These are phyloP conservation scores for Heterotilapia buettikoferi DNA, from an alignment of 2,113 vertebrate species.

Conservation along the genomic window DNA sequence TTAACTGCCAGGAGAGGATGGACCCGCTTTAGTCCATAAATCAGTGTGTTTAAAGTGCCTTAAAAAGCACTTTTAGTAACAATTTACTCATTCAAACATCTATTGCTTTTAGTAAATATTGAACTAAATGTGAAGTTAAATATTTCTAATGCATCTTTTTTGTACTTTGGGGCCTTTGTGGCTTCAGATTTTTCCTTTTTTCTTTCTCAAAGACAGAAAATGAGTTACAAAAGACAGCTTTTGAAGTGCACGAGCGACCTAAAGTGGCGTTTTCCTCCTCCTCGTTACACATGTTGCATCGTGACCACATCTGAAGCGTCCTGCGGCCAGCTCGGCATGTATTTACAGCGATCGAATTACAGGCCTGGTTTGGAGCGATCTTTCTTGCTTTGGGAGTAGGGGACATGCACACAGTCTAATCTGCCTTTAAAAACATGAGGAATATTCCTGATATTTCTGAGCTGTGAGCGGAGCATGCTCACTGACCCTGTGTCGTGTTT, in stretches of 20 bases:
- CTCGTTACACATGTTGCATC: background rate
- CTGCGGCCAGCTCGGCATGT: background rate
- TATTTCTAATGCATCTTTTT: background rate
- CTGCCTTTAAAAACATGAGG: background rate
- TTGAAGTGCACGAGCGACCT: background rate
- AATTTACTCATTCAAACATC: background rate
- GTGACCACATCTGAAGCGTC: background rate
- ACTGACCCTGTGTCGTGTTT: constrained; percentile 29
- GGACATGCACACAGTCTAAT: background rate
- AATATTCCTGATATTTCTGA: background rate
- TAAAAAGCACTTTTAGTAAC: background rate
- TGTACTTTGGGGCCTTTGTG: background rate
- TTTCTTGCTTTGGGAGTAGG: background rate
- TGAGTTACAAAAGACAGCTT: background rate
- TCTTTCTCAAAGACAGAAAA: background rate
- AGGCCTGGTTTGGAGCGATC: background rate
- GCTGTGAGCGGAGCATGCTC: background rate
- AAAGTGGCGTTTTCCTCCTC: background rate
- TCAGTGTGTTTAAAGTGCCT: background rate
- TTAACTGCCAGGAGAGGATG: background rate
- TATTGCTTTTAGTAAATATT: background rate
- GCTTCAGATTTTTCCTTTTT: background rate
- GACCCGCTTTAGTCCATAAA: background rate
- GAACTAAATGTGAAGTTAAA: background rate
- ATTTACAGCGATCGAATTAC: background rate